Base-by-base conservation (phyloP, 2,888 invertebrate species). In the Noctua janthe region DNA sequence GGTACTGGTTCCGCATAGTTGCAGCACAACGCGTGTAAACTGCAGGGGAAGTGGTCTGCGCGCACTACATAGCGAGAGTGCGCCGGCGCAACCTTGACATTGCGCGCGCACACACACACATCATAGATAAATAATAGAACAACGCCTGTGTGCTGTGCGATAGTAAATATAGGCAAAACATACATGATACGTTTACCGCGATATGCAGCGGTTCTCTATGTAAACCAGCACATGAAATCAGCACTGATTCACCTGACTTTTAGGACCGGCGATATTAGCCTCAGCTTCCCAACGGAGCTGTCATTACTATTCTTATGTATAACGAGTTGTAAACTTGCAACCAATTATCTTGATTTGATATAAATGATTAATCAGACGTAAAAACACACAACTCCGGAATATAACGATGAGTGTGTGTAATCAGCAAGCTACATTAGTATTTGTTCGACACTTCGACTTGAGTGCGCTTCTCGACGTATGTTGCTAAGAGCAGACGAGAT, bases 81-180 rank as follows among this genome's bases (percentile, higher is more conserved):
- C 89, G 82, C 78, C 71, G 67, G 81, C 78, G 76, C 82, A 83
- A 73, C 89, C 88, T 89, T 90, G 87, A 80, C 89, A 89, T 86
- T 89, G 90, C 79, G 29, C n/a, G 29, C 74, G 49, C 17, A 71
- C n/a, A 84, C 47, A 47, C 47, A 47, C 73, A 81, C 51, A n/a
- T 73, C 72, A 75, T 81, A 82, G 72, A 78, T 82, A 75, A 78
- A 82, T 78, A 78, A 70, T 75, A 85, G 49, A 84, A 64, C 59
- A 74, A 69, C 70, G 47, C 59, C 47, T 71, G 69, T 81, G 77
- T 80, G 74, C 54, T n/a, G 72, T 74, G 47, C 20, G 69, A 47
- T 67, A 54, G 51, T 83, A 71, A 80, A 51, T 62, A 54, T 71
- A 54, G 20, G 59, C 35, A 59, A 20, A 20, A 67, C 51, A 47